Evolutionary conservation across 2,797 vertebrate species (phyloP).

Genomic region (Falco peregrinus): DNA sequence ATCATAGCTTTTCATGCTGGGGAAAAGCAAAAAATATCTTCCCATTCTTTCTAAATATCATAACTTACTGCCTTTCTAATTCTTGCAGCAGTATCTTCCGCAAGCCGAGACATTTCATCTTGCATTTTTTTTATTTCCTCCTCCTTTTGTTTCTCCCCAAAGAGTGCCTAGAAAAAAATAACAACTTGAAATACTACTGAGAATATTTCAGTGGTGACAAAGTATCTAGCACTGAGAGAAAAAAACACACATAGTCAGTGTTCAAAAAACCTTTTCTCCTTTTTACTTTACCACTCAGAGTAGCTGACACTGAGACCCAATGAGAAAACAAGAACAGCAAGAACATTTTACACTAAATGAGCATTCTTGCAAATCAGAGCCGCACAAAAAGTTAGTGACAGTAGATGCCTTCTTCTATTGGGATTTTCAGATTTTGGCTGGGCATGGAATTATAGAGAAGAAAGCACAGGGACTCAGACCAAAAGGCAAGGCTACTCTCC

Average conservation of each 20-base stretch:
- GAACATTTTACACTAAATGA: background rate
- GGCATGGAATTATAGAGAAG: background rate
- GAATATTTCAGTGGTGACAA: background rate
- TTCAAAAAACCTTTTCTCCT: background rate
- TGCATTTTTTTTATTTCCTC: conserved; percentile 88
- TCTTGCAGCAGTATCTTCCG: conserved; percentile 83
- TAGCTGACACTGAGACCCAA: background rate
- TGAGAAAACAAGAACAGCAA: background rate
- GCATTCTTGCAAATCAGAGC: background rate
- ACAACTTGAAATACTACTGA: background rate
- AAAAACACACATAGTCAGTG: background rate
- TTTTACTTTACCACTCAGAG: background rate
- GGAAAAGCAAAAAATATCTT: background rate
- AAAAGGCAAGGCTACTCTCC: background rate
- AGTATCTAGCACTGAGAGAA: background rate
- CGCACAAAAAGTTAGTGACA: background rate
- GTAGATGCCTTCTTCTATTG: background rate
- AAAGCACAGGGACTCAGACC: background rate
- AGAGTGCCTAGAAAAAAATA: conserved; percentile 79
- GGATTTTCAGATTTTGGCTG: background rate
- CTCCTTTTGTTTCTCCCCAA: conserved; percentile 88
- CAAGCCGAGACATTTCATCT: conserved; percentile 82
- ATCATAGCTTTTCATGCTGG: background rate
- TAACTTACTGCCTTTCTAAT: conserved; percentile 86
- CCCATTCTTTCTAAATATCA: background rate